Conservation (phyloP, 2,113 vertebrate genomes). For the Oreochromis niloticus region DNA sequence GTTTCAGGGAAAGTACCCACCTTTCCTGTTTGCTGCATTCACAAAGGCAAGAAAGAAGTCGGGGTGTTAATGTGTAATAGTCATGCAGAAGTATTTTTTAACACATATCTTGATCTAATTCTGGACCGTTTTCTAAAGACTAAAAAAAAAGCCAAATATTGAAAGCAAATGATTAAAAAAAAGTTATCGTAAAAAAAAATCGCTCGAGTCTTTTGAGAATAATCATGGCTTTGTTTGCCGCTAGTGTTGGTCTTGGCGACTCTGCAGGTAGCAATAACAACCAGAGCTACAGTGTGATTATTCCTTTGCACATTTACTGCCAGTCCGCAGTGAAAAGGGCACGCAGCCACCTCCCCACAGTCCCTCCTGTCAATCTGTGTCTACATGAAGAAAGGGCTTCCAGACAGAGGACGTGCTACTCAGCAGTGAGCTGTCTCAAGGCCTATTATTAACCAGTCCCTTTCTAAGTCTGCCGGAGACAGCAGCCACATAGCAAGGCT, state of each 20-base stretch:
- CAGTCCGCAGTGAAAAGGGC: conserved; percentile 41
- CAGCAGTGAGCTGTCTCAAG: conserved; percentile 46
- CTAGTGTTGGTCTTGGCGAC: conserved; percentile 18
- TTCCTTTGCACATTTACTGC: conserved; percentile 42
- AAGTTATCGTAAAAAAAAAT: neutral
- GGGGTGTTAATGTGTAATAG: conserved; percentile 29
- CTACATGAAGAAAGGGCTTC: conserved; percentile 37
- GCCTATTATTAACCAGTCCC: conserved; percentile 57
- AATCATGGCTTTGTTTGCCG: conserved; percentile 20
- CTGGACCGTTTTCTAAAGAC: neutral
- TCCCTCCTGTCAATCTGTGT: conserved; percentile 52
- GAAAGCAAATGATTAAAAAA: neutral
- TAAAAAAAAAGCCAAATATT: neutral
- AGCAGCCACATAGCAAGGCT: neutral
- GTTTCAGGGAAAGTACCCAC: conserved; percentile 76
- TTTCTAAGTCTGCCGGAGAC: conserved; percentile 23
- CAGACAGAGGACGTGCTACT: conserved; percentile 34
- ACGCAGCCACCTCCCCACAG: conserved; percentile 40
- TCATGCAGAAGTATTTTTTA: neutral
- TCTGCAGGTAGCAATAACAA: conserved; percentile 50
- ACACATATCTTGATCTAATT: neutral
- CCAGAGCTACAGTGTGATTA: conserved; percentile 29
- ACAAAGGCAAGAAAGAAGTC: conserved; percentile 60
- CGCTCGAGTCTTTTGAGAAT: neutral
- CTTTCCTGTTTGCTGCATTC: conserved; percentile 98